A percentile compares a stretch with the other conserved stretches of the same genome.
These are phyloP conservation scores for Zonotrichia leucophrys DNA, from an alignment of 2,113 vertebrate genomes.

Conservation along the genomic window DNA sequence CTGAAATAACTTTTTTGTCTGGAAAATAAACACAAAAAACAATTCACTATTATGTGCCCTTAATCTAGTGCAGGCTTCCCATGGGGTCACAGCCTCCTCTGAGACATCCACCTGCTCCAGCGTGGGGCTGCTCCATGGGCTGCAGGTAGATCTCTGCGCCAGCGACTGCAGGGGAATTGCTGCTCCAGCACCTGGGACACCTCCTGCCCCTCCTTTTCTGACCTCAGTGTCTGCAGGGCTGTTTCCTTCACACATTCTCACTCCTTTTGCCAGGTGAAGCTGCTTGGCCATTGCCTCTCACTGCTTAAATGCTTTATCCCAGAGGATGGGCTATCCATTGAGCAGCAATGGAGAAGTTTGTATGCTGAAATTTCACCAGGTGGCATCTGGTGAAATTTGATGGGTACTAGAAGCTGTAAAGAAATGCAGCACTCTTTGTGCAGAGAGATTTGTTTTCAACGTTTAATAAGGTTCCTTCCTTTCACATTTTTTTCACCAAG, in stretches of 20 bases:
- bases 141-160: not conserved
- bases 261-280: not conserved
- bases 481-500: not conserved
- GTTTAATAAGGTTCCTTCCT: not conserved
- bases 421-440: not conserved
- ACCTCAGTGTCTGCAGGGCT: not conserved
- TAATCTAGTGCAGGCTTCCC: not conserved
- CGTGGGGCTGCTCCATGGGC: not conserved
- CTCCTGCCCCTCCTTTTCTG: not conserved
- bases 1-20: not conserved
- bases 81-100: not conserved
- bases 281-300: rapidly evolving
- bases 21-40: not conserved
- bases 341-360: not conserved
- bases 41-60: not conserved
- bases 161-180: rapidly evolving
- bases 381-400: rapidly evolving
- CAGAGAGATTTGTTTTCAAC: not conserved
- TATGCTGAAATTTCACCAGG: not conserved
- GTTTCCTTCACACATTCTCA: not conserved
- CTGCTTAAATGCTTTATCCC: not conserved
- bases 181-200: not conserved
- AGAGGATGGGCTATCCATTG: not conserved
- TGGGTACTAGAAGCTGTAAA: not conserved
- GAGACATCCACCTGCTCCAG: not conserved